Evolutionary conservation across 2,113 vertebrate genomes (phyloP), one percentile per base, ranked within the genome.

Genomic region (Ptychochromis oligacanthus): DNA sequence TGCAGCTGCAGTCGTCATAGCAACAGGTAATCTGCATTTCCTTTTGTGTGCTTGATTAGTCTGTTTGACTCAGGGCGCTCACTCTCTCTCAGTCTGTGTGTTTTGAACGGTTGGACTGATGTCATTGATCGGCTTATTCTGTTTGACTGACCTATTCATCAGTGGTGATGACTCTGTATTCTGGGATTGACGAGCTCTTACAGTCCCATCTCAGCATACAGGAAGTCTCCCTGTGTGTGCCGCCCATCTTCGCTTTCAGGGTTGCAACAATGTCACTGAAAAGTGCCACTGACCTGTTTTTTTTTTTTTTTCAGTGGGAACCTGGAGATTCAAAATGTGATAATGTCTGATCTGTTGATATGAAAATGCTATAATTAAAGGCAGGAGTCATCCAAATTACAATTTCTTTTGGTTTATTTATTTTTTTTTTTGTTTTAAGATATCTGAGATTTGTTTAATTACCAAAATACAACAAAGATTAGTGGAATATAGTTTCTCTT

Each of bases 1-100:
- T 83, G 94, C 97, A 97, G 96, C 96, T 97, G 96, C 96, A 95
- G 97, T 97, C 91, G 89, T 91, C 96, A 95, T 94, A 96, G 96
- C 95, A 94, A 95, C 80, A 67, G 93, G 94, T 95, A 92, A 95
- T 95, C 92, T 94, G 91, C 94, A 91, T 91, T 92, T 82, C 85
- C 95, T 94, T 95, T 95, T 95, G 95, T 96, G 92, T 91, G 86
- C 26, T 56, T 62, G 91, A 94, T 95, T 94, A 90, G 94, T 89
- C 61, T 82, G 75, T 92, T 94, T 87, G 89, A 91, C 90, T 87
- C 92, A 79, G 85, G 59, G 52, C 72, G 55, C 70, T 81, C 64
- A 46, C 80, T 61, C 75, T 81, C 36, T 70, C 10, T 49, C 77
- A 60, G 38, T 88, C 81, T 80, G 88, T 93, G 40, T 84, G 90